A percentile compares a stretch with the other conserved stretches of the same genome.
These are phyloP conservation scores for Drosophila kurseongensis DNA, from an alignment of 1,140 invertebrate genomes.

Conservation along the genomic window DNA sequence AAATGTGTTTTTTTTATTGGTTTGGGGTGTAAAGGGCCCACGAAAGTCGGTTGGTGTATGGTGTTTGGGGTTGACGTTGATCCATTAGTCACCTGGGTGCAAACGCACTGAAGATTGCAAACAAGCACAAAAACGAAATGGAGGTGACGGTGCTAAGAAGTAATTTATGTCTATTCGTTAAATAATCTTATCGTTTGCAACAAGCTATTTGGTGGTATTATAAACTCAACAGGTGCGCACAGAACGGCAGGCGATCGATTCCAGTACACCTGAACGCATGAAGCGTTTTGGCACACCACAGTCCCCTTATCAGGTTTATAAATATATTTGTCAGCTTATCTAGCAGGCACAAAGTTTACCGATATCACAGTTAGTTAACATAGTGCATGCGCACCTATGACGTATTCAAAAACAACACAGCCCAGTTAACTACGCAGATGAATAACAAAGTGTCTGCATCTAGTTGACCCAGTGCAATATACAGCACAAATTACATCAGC, in stretches of 20 bases:
- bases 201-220: conserved; percentile 65
- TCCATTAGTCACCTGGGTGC: conserved; percentile 53
- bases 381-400: conserved; percentile 59
- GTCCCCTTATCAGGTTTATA: conserved; percentile 60
- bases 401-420: conserved; percentile 14
- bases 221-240: conserved; percentile 68
- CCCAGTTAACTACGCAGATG: conserved; percentile 30
- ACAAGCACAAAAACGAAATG: conserved; percentile 19
- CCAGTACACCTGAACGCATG: conserved; percentile 47
- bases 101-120: conserved; percentile 35
- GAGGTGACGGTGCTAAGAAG: conserved; percentile 25
- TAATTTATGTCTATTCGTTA: conserved; percentile 62
- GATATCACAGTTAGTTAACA: conserved; percentile 33
- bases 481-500: conserved; percentile 68
- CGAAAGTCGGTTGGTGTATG: not conserved
- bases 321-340: conserved; percentile 68
- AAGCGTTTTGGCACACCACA: conserved; percentile 51
- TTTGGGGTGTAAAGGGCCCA: not conserved
- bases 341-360: conserved; percentile 43
- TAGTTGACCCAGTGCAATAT: conserved; percentile 75
- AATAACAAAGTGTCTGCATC: conserved; percentile 33
- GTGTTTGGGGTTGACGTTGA: conserved; percentile 32
- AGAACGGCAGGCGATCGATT: conserved; percentile 46
- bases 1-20: conserved; percentile 28
- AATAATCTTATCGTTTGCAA: conserved; percentile 73